Evolutionary conservation across 2,113 vertebrate species (phyloP), one percentile per base, ranked within the genome.

Genomic region (Peromyscus polionotus): DNA sequence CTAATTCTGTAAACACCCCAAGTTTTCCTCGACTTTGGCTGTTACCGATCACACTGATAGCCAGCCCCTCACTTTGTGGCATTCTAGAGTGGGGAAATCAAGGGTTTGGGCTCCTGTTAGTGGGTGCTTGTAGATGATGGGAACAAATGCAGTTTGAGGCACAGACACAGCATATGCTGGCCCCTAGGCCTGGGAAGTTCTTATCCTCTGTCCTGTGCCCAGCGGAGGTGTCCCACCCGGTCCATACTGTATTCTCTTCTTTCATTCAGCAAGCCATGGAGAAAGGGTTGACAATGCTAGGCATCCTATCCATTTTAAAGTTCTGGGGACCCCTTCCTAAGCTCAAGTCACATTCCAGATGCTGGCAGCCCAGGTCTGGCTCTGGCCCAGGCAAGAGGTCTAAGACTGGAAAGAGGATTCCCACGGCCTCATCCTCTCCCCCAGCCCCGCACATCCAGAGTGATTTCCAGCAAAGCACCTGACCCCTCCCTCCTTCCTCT

Each of bases 371-470:
- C 1, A 0, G n/a, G 31, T 81, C 88, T 31, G 39, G 67, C 36
- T 51, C 24, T 16, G 0, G n/a, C 65, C 14, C 33, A 70, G 54
- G 39, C 8, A 5, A 13, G 63, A 65, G 65, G 48, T 14, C 59
- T 17, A 26, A 85, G 20, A n/a, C 81, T 70, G 5, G n/a, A 39
- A 39, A 81, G 61, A 88, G 68, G 68, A 73, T 92, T 57, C 48
- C 92, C 67, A 33, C 65, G 83, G 91, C 84, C 88, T 83, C 42
- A 45, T 20, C n/a, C 1, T 4, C 75, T 45, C n/a, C 90, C 79
- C 76, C 91, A 57, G 33, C 94, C 95, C 95, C 90, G 2, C 67
- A 90, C 87, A 67, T 67, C 45, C 91, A 96, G 95, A 84, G 94
- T 93, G 90, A 13, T 88, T 95, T 90, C 88, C 14, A 75, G 68